Conservation (phyloP, 2,888 invertebrate species). For the Drosophila suboccidentalis region DNA sequence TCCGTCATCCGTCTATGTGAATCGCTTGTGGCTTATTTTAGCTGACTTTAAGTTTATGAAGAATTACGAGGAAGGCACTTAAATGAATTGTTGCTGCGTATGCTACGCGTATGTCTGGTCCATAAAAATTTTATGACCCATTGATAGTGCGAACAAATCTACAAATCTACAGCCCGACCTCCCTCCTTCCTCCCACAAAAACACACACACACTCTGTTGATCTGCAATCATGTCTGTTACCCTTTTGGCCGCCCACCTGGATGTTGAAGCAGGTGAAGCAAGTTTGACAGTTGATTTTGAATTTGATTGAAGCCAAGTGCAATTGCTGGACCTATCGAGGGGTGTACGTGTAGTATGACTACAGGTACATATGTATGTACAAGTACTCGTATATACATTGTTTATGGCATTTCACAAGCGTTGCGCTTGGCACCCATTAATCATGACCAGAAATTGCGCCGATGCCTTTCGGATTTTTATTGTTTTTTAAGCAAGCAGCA, state of each 20-base stretch:
- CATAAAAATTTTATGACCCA: conserved; percentile 85
- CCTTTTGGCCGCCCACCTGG: conserved; percentile 45
- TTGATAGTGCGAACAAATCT: conserved; percentile 83
- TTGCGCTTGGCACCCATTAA: conserved; percentile 72
- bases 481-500: conserved; percentile 70
- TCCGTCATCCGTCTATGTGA: conserved; percentile 49
- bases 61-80: conserved; percentile 79
- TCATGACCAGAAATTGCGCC: conserved; percentile 62
- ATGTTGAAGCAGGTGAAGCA: conserved; percentile 57
- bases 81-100: conserved; percentile 70
- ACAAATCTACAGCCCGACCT: conserved; percentile 55
- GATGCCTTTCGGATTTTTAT: conserved; percentile 66
- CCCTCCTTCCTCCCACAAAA: not conserved
- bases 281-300: conserved; percentile 76
- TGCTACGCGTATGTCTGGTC: conserved; percentile 64
- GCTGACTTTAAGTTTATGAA: conserved; percentile 78
- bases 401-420: conserved; percentile 73
- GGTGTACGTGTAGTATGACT: conserved; percentile 15
- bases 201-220: not conserved
- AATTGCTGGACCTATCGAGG: conserved; percentile 51
- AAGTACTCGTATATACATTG: conserved; percentile 40
- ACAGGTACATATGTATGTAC: not conserved
- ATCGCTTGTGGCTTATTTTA: conserved; percentile 69
- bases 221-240: conserved; percentile 13
- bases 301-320: conserved; percentile 77